Percentiles rank a stretch among this genome's conserved stretches.
Conservation (phyloP, 2,888 invertebrate genomes). For the Lasioglossum calceatum region DNA sequence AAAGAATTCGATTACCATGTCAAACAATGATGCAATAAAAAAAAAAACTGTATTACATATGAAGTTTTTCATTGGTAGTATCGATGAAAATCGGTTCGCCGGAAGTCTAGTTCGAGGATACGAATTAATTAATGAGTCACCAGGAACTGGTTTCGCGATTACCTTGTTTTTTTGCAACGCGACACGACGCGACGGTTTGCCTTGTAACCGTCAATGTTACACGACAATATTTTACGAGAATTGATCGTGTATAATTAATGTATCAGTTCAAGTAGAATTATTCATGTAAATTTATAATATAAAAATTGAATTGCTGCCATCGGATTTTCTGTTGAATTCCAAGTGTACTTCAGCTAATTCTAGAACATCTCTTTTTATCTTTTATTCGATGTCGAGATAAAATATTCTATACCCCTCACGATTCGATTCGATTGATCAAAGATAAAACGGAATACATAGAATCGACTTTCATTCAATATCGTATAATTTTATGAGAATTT, state of each 20-base stretch:
- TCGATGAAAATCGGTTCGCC: not conserved
- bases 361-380: not conserved
- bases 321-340: not conserved
- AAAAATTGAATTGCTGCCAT: not conserved
- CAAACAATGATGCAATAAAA: not conserved
- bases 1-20: not conserved
- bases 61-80: not conserved
- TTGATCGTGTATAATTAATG: not conserved
- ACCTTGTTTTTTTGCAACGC: not conserved
- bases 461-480: not conserved
- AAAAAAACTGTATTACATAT: not conserved
- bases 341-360: not conserved
- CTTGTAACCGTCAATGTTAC: not conserved
- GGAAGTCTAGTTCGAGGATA: not conserved
- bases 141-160: not conserved
- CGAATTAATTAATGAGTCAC: slow-evolving; percentile 25
- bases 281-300: not conserved
- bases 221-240: not conserved
- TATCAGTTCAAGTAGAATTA: not conserved
- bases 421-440: not conserved
- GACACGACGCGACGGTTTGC: not conserved
- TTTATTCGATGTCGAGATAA: not conserved
- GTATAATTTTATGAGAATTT: not conserved
- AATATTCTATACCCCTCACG: not conserved
- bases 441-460: not conserved